Evolutionary conservation across 37 sponge, comb jelly and placozoan species (phyloP), one percentile per base, ranked within the genome.

Genomic region (Ianthella basta): DNA sequence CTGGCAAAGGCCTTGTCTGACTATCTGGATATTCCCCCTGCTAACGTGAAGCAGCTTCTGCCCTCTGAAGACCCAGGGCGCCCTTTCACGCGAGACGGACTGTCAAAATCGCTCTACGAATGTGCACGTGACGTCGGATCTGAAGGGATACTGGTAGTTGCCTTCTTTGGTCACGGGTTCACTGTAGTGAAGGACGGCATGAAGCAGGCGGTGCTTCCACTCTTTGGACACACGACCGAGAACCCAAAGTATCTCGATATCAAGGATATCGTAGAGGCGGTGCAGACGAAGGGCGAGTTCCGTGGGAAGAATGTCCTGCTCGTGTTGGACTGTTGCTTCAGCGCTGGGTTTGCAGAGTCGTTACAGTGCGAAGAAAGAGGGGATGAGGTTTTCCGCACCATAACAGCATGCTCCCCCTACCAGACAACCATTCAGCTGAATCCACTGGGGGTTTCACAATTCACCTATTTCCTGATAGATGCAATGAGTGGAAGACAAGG

Each of bases 321-420:
- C 44, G 78, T 75, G 15, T 41, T 75, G 78, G 78, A 75, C 37
- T 75, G 78, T 14, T 75, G 78, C 54, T 75, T 75, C 53, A 50
- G 78, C n/a, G 78, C 53, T 50, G 78, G 78, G 21, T 39, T 75
- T 36, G 18, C 78, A 40, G n/a, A 50, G 44, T 75, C 53, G 78
- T 5, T 41, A 12, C 15, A 40, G 1, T 19, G 25, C 21, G 40
- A 75, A 8, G 53, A 75, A 8, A 12, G 37, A 0, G 20, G 25
- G 32, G 13, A 8, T 21, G 53, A 44, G n/a, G 39, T 24, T 2
- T 75, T 75, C 10, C 78, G 78, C 25, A 75, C 38, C 21, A 75
- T 75, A 40, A 1, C 78, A 21, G 78, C 78, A 2, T 75, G 78
- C 25, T 75, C 78, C 16, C 14, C 78, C 21, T 41, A 75, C 25